Base-by-base conservation (phyloP, 2,888 invertebrate species). In the Coenonympha arcania region DNA sequence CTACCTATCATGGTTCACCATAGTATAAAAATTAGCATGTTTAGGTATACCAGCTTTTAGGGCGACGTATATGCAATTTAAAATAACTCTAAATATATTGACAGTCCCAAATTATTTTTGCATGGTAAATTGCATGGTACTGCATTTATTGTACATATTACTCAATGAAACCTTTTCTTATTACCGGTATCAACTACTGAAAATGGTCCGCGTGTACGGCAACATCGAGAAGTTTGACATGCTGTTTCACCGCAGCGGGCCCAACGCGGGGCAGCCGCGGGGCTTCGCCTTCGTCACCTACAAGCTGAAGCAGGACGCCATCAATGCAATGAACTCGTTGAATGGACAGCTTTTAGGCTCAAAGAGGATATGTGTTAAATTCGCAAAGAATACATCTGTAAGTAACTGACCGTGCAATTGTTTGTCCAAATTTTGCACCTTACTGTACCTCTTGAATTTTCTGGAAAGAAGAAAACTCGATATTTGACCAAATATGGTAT, bases 251-350 rank as follows among this genome's bases (percentile, higher is more conserved):
- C 95, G 95, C 61, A 91, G 92, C 60, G 97, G 97, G 61, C 95
- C 96, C 30, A 90, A 93, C 61, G 90, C 91, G 61, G 96, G 96
- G 44, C 94, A 94, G 74, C 95, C 97, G 0, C 88, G 96, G 54
- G 97, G 98, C 15, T 98, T 96, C 73, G 96, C 96, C 15, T 98
- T 98, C 79, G 95, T 96, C 45, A 96, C 96, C 0, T 97, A 93
- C 73, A 88, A 89, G 72, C 79, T 80, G 61, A 82, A 87, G 45
- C 87, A 88, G 45, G 91, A 93, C 61, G 95, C 95, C 0, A 77
- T 89, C 31, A 87, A 83, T 60, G 95, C 95, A 0, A 91, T 93
- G 80, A 87, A 88, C 48, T 88, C 89, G 20, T 75, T 96, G 49
- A 91, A 95, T 72, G 94, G 94, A 42, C 90, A 91, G 61, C 80